phyloP scores from a whole-genome alignment of 92 coral and sea anemone species.

The Galaxea fascicularis region DNA sequence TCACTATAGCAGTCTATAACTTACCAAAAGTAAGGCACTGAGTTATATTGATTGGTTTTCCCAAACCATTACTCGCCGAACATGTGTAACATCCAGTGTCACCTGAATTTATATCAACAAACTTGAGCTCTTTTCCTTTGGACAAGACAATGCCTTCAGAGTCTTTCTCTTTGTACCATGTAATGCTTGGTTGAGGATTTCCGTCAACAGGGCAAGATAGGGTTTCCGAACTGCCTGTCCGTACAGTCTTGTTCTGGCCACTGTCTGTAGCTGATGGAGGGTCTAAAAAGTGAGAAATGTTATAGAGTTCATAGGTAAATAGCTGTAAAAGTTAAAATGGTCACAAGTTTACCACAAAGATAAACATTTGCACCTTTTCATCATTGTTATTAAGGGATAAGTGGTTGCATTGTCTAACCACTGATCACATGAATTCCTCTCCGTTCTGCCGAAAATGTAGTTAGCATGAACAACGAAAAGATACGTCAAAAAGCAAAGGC shows the following conservation, averaged over 20 bases:
- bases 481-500: too few relatives aligned
- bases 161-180: slow-evolving; percentile 4
- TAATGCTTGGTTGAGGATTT: not conserved
- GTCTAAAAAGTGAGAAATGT: not conserved
- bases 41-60: not conserved
- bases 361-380: too few relatives aligned
- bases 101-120: not conserved
- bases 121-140: not conserved
- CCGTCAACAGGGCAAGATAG: not conserved
- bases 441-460: too few relatives aligned
- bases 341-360: too few relatives aligned
- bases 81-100: slow-evolving; percentile 1
- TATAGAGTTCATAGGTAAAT: too few relatives aligned
- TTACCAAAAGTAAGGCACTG: not conserved
- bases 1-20: not conserved
- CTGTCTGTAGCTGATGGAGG: not conserved
- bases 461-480: too few relatives aligned
- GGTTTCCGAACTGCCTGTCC: not conserved
- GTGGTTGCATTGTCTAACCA: not conserved
- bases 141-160: not conserved
- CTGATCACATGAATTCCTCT: too few relatives aligned
- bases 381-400: too few relatives aligned
- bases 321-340: too few relatives aligned
- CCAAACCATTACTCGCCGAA: not conserved
- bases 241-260: not conserved